Percentiles rank a stretch among this genome's conserved stretches.
phyloP scores from a whole-genome alignment of 2,888 invertebrate species.

The Agonopterix alstromeriana region DNA sequence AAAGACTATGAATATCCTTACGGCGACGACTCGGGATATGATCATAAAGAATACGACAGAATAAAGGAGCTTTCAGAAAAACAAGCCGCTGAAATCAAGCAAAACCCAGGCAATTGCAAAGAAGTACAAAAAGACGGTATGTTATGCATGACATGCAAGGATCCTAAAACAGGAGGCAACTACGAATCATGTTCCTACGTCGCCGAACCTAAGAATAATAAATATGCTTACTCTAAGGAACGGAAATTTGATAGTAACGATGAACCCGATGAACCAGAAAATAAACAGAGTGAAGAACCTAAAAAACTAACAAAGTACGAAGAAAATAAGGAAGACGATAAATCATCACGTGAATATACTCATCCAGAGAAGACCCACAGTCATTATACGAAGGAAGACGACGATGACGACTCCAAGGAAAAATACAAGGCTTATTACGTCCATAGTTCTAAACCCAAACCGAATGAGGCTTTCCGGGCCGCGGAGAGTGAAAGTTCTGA shows the following conservation, averaged over 20 bases:
- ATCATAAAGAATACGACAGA: conserved; percentile 72
- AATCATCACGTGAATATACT: conserved; percentile 39
- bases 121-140: conserved; percentile 79
- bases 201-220: conserved; percentile 82
- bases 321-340: conserved; percentile 37
- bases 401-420: conserved; percentile 33
- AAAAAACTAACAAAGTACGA: conserved; percentile 50
- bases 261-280: conserved; percentile 69
- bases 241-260: conserved; percentile 78
- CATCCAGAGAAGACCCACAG: conserved; percentile 38
- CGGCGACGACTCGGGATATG: conserved; percentile 68
- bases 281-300: conserved; percentile 51
- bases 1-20: conserved; percentile 69
- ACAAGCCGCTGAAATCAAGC: conserved; percentile 78
- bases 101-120: conserved; percentile 80
- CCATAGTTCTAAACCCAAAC: conserved; percentile 51
- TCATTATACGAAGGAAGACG: conserved; percentile 36
- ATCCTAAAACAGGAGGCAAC: conserved; percentile 84
- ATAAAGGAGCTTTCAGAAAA: conserved; percentile 79
- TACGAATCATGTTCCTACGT: conserved; percentile 89
- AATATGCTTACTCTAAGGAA: conserved; percentile 81
- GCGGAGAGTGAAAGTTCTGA: conserved; percentile 48
- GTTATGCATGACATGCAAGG: conserved; percentile 84
- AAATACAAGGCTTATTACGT: conserved; percentile 63
- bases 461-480: conserved; percentile 53